Base-by-base conservation (phyloP, 1,140 invertebrate genomes). In the Brachionus koreanus region DNA sequence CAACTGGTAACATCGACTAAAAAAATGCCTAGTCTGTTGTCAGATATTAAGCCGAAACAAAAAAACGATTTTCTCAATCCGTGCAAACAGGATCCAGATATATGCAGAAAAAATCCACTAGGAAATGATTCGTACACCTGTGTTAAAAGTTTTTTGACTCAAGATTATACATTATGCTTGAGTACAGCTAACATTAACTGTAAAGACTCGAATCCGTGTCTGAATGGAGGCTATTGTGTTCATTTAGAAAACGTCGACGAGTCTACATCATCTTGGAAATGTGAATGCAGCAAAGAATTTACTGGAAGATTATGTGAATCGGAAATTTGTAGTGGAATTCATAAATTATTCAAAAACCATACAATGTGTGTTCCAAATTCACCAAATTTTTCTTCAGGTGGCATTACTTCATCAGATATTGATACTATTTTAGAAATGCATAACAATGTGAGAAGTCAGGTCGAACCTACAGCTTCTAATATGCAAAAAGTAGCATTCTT, bases 71-170 rank as follows among this genome's bases (percentile, higher is more conserved):
- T 57, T 74, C 7, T 39, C 9, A 79, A 79, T 65, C 76, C 76
- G 6, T 79, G 76, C 10, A 65, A 79, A 79, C n/a, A 23, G 13
- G 76, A 79, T 9, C 33, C 33, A 9, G 39, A 79, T 61, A 35
- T 79, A 13, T 79, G 76, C 49, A 39, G 49, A 57, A 65, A 79
- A 61, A 57, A 79, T 23, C 76, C 76, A 35, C 37, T 61, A 13
- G 76, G 76, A 65, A 79, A 79, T 35, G 49, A 57, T 37, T 79
- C 76, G 4, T 79, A 61, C 23, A 35, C 39, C 5, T 79, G 76
- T 79, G 76, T 79, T 23, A 79, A 79, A 19, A 79, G 61, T 35
- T 65, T 65, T 61, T 33, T 79, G 49, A 79, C 76, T n/a, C 49
- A 79, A 25, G 76, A 79, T 42, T 79, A 79, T 12, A 65, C 49